Evolutionary conservation across 2,888 invertebrate genomes (phyloP).

Genomic region (Trissolcus japonicus): DNA sequence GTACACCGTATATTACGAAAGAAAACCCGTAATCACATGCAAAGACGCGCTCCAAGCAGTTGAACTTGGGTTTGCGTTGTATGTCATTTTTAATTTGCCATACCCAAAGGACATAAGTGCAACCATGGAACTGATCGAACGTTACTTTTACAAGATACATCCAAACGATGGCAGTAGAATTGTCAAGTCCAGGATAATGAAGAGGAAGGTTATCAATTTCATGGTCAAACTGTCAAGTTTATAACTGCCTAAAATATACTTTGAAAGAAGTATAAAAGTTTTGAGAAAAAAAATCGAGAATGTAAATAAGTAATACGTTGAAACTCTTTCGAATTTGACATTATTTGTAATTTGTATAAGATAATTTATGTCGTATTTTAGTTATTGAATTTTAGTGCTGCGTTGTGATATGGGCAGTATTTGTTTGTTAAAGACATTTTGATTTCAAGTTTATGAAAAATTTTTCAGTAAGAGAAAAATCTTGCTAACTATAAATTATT

Average conservation of each 20-base stretch:
- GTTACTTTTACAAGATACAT: slow-evolving; percentile 31
- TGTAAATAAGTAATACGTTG: too few species aligned
- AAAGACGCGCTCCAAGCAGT: slow-evolving; percentile 16
- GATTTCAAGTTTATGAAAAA: too few species aligned
- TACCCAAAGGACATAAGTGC: slow-evolving; percentile 29
- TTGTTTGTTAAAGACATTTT: too few species aligned
- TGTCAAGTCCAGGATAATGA: slow-evolving; percentile 19
- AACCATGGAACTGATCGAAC: slow-evolving; percentile 29
- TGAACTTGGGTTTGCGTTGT: slow-evolving; percentile 24
- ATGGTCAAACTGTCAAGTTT: slow-evolving; percentile 23
- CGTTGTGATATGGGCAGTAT: too few species aligned
- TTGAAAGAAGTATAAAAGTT: too few species aligned
- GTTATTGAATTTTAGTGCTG: too few species aligned
- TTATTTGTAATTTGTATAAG: too few species aligned
- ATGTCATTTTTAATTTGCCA: slow-evolving; percentile 28
- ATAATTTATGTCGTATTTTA: too few species aligned
- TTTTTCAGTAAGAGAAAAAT: too few species aligned
- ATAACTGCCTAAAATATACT: not conserved
- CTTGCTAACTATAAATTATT: too few species aligned
- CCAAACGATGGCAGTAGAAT: slow-evolving; percentile 23
- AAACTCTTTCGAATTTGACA: too few species aligned
- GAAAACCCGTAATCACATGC: slow-evolving; percentile 20
- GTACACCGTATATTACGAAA: slow-evolving; percentile 23
- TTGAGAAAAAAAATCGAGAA: too few species aligned
- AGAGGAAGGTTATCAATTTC: slow-evolving; percentile 28